Evolutionary conservation across 2,888 invertebrate genomes (phyloP).

Genomic region (Sarcophaga rosellei): DNA sequence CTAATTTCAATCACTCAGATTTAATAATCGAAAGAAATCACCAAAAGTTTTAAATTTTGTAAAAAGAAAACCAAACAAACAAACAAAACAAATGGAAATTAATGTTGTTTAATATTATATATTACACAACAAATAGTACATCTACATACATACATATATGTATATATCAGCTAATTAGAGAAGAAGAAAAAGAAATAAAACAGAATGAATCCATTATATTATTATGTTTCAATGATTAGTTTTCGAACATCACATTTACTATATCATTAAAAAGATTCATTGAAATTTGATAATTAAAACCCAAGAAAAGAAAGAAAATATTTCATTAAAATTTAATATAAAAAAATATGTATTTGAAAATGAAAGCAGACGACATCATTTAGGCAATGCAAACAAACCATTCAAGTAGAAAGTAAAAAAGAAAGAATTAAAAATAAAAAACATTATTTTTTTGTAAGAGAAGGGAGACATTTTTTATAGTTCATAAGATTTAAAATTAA

Average conservation of each 20-base stretch:
- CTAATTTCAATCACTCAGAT: too few relatives aligned
- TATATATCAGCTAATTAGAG: background rate
- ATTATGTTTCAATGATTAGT: constrained; percentile 52
- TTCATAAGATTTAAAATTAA: constrained; percentile 61
- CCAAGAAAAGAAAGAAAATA: constrained; percentile 47
- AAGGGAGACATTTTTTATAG: constrained; percentile 64
- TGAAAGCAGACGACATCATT: constrained; percentile 52
- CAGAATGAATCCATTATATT: constrained; percentile 13
- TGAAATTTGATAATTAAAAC: constrained; percentile 53
- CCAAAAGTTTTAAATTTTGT: constrained; percentile 17
- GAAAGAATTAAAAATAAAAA: constrained; percentile 8
- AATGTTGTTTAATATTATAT: background rate
- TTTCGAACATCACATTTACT: constrained; percentile 51
- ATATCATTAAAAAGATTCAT: constrained; percentile 4
- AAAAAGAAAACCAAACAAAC: constrained; percentile 44
- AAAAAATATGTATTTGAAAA: constrained; percentile 35
- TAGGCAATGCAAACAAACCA: constrained; percentile 68
- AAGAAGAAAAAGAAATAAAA: constrained; percentile 30
- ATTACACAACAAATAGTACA: background rate
- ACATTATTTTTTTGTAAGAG: constrained; percentile 44
- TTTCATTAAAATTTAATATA: background rate
- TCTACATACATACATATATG: too few relatives aligned
- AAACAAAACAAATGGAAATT: constrained; percentile 29
- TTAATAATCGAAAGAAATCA: background rate
- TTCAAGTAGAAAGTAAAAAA: constrained; percentile 42